Base-by-base conservation (phyloP, 2,113 vertebrate genomes). In the Petaurus breviceps region DNA sequence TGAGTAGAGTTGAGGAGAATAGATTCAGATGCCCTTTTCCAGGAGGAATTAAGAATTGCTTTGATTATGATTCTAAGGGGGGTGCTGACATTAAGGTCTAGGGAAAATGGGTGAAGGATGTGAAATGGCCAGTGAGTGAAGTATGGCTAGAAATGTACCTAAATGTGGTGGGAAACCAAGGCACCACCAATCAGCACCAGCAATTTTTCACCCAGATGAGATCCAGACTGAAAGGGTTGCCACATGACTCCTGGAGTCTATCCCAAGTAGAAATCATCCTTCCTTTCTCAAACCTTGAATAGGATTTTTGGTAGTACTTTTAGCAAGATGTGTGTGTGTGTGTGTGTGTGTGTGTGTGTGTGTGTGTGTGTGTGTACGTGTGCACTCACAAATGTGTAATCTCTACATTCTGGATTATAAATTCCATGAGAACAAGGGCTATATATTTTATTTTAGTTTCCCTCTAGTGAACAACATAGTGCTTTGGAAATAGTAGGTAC, bases 401-500 rank as follows among this genome's bases (percentile, higher is more conserved):
- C 19, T 84, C 12, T 43, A 84, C 1, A 22, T 1, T 6, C 16
- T 8, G 31, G 49, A 22, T 54, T 1, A 0, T 47, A 0, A 0
- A 7, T 49, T 28, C 43, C 93, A 7, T 9, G n/a, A 50, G 43
- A 12, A 23, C 5, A 24, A 31, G 37, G 12, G 26, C 53, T 0
- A 5, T 16, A 8, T 8, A 25, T 1, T 31, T 55, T 22, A 2
- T 31, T 11, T 0, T 26, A 8, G 8, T 12, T 31, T 14, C 52
- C 61, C 52, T 84, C 37, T 8, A 3, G 9, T 0, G 1, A 51
- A 31, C n/a, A 51, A 22, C 1, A 7, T 7, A 16, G 47, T 68
- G 16, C 5, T 43, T 50, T 46, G 9, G 8, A 25, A 11, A 43
- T 0, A 6, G 10, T 0, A 8, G 46, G 1, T 9, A 46, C 47